These are phyloP conservation scores for Gonioctena quinquepunctata DNA, from an alignment of 1,140 invertebrate genomes.

Conservation along the genomic window DNA sequence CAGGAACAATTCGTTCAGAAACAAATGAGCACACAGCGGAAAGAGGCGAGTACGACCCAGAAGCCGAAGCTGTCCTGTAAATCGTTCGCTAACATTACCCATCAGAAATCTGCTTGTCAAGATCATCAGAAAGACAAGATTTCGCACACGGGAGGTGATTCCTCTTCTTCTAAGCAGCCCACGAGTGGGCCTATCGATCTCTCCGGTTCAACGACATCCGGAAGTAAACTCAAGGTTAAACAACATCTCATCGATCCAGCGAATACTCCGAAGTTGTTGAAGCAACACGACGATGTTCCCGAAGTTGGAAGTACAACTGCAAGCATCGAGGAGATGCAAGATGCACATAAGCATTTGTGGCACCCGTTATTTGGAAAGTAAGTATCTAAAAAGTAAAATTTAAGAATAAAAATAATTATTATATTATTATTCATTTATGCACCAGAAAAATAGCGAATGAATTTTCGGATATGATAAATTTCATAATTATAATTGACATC, in stretches of 20 bases:
- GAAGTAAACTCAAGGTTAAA: slow-evolving; percentile 55
- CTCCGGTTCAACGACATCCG: slow-evolving; percentile 37
- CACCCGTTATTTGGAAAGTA: slow-evolving; percentile 73
- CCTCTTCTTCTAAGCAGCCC: slow-evolving; percentile 13
- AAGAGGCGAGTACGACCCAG: slow-evolving; percentile 1
- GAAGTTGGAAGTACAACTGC: slow-evolving; percentile 64
- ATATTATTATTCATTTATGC: too few relatives aligned
- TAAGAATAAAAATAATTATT: too few relatives aligned
- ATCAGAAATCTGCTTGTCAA: neutral
- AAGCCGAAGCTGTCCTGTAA: slow-evolving; percentile 30
- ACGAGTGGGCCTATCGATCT: slow-evolving; percentile 43
- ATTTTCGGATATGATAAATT: too few relatives aligned
- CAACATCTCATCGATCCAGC: slow-evolving; percentile 55
- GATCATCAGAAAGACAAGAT: slow-evolving; percentile 16
- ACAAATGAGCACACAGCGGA: slow-evolving; percentile 23
- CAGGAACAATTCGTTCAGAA: slow-evolving; percentile 26
- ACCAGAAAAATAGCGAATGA: too few relatives aligned
- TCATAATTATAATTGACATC: too few relatives aligned
- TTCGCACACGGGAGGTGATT: slow-evolving; percentile 6
- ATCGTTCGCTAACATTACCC: slow-evolving; percentile 28
- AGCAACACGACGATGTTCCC: slow-evolving; percentile 52
- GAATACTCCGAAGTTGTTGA: slow-evolving; percentile 43
- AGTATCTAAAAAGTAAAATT: too few relatives aligned
- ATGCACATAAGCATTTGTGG: slow-evolving; percentile 66
- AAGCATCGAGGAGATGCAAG: slow-evolving; percentile 55